Percentiles rank a stretch among this genome's conserved stretches.
These are phyloP conservation scores for Idaea straminata DNA, from an alignment of 2,888 invertebrate species.

Conservation along the genomic window DNA sequence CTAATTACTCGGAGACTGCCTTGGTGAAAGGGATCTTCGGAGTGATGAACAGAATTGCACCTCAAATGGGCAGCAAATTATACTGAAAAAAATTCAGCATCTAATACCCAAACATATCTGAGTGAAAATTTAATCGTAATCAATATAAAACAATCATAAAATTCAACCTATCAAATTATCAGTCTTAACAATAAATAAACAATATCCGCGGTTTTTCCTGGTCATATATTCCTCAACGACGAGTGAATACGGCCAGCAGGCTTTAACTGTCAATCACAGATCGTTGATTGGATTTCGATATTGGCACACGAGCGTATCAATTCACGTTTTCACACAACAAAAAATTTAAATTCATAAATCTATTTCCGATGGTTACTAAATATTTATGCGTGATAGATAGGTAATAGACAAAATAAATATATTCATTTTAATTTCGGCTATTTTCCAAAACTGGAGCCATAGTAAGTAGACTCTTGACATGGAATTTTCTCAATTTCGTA, in stretches of 20 bases:
- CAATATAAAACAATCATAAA: no score
- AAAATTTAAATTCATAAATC: slow-evolving; percentile 4
- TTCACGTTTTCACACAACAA: slow-evolving; percentile 11
- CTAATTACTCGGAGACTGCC: no score
- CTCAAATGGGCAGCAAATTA: no score
- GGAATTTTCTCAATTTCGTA: no score
- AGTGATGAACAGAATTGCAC: no score
- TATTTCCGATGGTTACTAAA: neutral
- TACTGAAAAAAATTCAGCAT: no score
- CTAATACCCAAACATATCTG: no score
- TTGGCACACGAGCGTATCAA: slow-evolving; percentile 48
- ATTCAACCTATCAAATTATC: neutral
- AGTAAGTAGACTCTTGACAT: no score
- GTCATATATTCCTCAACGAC: neutral
- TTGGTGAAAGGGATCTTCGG: no score
- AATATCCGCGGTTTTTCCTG: neutral
- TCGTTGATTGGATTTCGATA: slow-evolving; percentile 69
- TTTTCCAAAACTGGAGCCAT: no score
- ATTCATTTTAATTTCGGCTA: neutral
- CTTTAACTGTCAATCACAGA: slow-evolving; percentile 64
- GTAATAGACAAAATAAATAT: neutral
- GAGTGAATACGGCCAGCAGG: slow-evolving; percentile 26
- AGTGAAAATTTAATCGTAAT: neutral
- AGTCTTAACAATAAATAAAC: neutral
- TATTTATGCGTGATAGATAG: neutral